Conservation (phyloP, 2,113 vertebrate genomes). For the Vulpes ferrilata region DNA sequence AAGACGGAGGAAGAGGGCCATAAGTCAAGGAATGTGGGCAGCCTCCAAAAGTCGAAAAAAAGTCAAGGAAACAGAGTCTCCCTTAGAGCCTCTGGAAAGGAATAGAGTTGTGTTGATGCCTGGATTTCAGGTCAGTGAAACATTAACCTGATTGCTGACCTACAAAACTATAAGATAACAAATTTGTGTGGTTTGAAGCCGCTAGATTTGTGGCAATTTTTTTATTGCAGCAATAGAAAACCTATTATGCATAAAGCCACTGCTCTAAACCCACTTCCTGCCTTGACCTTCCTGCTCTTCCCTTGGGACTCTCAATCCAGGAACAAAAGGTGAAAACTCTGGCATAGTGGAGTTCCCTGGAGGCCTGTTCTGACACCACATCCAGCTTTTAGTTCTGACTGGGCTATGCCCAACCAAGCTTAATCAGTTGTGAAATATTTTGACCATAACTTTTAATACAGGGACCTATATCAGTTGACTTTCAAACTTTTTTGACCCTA, state of each 20-base stretch:
- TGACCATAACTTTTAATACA: neutral
- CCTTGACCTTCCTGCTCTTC: neutral
- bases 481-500: neutral
- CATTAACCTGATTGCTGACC: neutral
- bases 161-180: neutral
- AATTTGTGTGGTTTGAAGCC: neutral
- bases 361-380: neutral
- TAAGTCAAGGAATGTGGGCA: neutral
- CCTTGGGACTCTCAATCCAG: neutral
- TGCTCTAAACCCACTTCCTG: neutral
- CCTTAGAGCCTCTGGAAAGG: neutral
- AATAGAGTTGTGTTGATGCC: neutral
- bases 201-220: neutral
- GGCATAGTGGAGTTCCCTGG: neutral
- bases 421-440: neutral
- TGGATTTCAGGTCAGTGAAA: conserved; percentile 6
- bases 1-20: neutral
- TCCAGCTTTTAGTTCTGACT: neutral
- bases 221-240: conserved; percentile 4
- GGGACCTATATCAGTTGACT: neutral
- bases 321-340: neutral
- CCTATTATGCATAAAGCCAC: neutral
- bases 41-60: neutral
- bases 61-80: neutral
- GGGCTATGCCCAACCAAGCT: neutral